Base-by-base conservation (phyloP, 2,797 vertebrate genomes). In the Galago senegalensis region DNA sequence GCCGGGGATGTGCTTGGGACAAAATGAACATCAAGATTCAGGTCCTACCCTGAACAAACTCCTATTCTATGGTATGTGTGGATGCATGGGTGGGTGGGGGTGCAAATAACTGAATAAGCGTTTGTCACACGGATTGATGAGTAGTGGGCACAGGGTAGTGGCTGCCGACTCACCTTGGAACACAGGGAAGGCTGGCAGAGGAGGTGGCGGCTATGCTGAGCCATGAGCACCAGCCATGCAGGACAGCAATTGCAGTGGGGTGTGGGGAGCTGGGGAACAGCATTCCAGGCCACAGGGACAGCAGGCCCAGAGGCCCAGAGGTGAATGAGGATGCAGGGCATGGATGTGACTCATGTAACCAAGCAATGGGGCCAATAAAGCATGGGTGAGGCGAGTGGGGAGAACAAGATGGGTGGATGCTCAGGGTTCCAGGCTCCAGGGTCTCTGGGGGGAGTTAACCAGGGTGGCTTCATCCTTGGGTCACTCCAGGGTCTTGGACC, bases 301-400 rank as follows among this genome's bases (percentile, higher is more conserved):
- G 34, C 29, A 37, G 58, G 14, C 25, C 0, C 69, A 31, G 70
- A 67, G 72, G 3, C 25, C 13, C n/a, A 87, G 9, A 46, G n/a
- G 21, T 25, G 63, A 40, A 31, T 16, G 67, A 58, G 49, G 34
- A 81, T 2, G 2, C 2, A 23, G 17, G 5, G 1, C 25, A 21
- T 5, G 1, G 2, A 2, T 1, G 21, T 0, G 25, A 58, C 21
- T n/a, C 25, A 43, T 2, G 0, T 2, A 10, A 73, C 49, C 37
- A 58, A 12, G 16, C 18, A 31, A 2, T 1, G 20, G 56, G 43
- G 56, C 34, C n/a, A 23, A 60, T 18, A 2, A 3, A 10, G 0
- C 14, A 14, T 1, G 37, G 8, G 8, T 12, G 53, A 72, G 29
- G 31, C 0, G 3, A 27, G 69, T 0, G 0, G 31, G 34, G 23